Evolutionary conservation across 2,113 vertebrate species (phyloP).

Genomic region (Syngnathoides biaculeatus): DNA sequence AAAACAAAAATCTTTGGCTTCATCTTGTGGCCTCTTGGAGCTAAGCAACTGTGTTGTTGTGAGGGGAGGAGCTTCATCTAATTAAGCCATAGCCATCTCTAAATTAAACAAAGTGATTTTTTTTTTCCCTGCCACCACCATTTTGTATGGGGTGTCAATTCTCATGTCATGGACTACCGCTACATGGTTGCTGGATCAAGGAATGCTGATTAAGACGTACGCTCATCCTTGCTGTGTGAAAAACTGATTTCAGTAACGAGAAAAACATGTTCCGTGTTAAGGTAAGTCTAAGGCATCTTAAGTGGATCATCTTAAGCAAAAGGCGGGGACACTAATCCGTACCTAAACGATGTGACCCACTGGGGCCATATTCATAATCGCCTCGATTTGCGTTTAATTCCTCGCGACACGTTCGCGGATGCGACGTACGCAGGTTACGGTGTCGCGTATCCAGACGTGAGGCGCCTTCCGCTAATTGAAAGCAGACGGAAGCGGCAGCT

Average conservation of each 20-base stretch:
- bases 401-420: conserved; percentile 28
- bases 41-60: too few species aligned
- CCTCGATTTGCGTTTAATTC: conserved; percentile 58
- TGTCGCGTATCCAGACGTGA: neutral
- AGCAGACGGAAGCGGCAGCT: conserved; percentile 59
- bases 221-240: conserved; percentile 14
- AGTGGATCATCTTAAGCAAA: conserved; percentile 52
- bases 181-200: neutral
- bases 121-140: too few species aligned
- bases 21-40: too few species aligned
- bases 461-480: conserved; percentile 43
- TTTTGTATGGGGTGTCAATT: too few species aligned
- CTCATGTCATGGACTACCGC: neutral
- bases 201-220: conserved; percentile 23
- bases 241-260: conserved; percentile 42
- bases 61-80: too few species aligned
- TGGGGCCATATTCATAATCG: conserved; percentile 53
- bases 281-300: conserved; percentile 33
- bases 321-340: conserved; percentile 52
- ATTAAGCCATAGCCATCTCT: too few species aligned
- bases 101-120: too few species aligned
- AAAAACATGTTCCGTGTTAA: conserved; percentile 43
- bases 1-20: too few species aligned
- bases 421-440: conserved; percentile 1
- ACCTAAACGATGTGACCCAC: conserved; percentile 47